Evolutionary conservation across 2,888 invertebrate genomes (phyloP), one percentile per base, ranked within the genome.

Genomic region (Villa cingulata): DNA sequence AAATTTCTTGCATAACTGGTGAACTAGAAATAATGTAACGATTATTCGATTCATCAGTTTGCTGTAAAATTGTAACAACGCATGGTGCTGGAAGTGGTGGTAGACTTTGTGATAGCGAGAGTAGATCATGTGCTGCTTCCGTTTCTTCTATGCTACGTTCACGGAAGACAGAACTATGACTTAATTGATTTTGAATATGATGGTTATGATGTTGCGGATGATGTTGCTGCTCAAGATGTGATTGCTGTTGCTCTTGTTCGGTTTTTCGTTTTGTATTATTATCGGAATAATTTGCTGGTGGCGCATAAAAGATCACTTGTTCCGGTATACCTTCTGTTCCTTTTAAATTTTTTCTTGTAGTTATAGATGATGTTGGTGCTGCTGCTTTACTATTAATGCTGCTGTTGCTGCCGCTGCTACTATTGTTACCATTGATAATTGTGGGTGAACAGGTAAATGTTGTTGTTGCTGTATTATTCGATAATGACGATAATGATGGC

Each of bases 81-180:
- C 81, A 75, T 29, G 81, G 84, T 6, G 80, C 79, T 43, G 80
- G 82, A 54, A 83, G 72, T 16, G 83, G 87, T 15, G 86, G 86
- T 58, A 84, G 65, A 56, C 86, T 83, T 58, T 86, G 81, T 3
- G 85, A 83, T 34, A 86, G 70, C 41, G 83, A 85, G 27, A 85
- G 71, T 52, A 83, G 72, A 64, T 85, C 89, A 64, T 87, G 88
- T 1, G 90, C 90, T 32, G 88, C 89, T 70, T 89, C 88, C 12
- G 87, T 89, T 68, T 90, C 90, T 60, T 86, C 89, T 23, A 83
- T 79, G 56, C 81, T 80, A 45, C 80, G 75, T 60, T 74, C 73
- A n/a, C 70, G 71, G 51, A 63, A 67, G 9, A 59, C 34, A 16
- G 53, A 32, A 37, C 32, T 41, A 23, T 6, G 4, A 6, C 5